Evolutionary conservation across 2,797 vertebrate species (phyloP).

Genomic region (Hippopotamyrus pictus): DNA sequence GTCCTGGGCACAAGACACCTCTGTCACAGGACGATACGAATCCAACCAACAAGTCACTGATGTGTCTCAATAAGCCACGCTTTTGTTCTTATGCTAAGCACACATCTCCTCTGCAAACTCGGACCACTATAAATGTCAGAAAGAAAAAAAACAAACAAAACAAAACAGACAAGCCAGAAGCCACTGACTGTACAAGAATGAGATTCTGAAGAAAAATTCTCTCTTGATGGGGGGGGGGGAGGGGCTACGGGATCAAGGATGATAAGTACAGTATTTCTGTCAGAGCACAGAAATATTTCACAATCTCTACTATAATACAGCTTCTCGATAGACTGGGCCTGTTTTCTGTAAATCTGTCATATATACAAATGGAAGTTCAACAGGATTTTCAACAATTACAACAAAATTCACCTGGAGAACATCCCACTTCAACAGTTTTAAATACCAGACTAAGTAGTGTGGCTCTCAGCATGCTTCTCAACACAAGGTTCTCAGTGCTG

Average conservation of each 20-base stretch:
- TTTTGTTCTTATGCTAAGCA: slow-evolving; percentile 35
- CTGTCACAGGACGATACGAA: slow-evolving; percentile 35
- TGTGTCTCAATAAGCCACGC: slow-evolving; percentile 29
- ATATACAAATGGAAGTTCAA: slow-evolving; percentile 36
- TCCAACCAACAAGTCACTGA: slow-evolving; percentile 32
- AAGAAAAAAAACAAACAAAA: slow-evolving; percentile 22
- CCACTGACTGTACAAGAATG: slow-evolving; percentile 48
- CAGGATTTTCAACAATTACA: slow-evolving; percentile 34
- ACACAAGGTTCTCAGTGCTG: slow-evolving; percentile 41
- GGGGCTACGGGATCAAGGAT: slow-evolving; percentile 13
- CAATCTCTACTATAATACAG: slow-evolving; percentile 32
- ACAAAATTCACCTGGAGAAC: slow-evolving; percentile 30
- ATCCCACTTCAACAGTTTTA: slow-evolving; percentile 29
- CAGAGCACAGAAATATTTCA: slow-evolving; percentile 29
- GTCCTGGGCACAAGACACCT: slow-evolving; percentile 16
- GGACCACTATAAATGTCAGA: slow-evolving; percentile 36
- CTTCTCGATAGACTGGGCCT: slow-evolving; percentile 24
- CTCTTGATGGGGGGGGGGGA: background rate
- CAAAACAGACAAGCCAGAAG: background rate
- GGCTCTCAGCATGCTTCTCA: slow-evolving; percentile 29
- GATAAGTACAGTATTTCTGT: slow-evolving; percentile 21
- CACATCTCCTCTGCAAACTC: slow-evolving; percentile 42
- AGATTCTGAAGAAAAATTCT: slow-evolving; percentile 28
- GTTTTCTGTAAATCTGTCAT: slow-evolving; percentile 19
- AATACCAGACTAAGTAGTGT: slow-evolving; percentile 36